Percentiles rank a stretch among this genome's conserved stretches.
phyloP scores from a whole-genome alignment of 2,113 vertebrate species.

The Meles meles region DNA sequence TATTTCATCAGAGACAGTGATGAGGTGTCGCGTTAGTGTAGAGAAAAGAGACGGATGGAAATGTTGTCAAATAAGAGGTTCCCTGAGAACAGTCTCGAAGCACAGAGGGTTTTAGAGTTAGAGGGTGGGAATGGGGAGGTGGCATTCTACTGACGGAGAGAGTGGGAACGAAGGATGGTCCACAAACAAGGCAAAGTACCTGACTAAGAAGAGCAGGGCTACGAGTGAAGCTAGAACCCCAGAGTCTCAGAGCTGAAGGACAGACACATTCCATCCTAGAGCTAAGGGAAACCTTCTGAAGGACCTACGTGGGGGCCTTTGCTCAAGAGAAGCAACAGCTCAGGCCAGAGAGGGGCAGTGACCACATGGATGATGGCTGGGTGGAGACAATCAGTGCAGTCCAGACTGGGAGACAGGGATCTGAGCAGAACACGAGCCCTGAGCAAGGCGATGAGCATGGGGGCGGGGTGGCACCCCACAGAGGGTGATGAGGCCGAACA shows the following conservation, averaged over 20 bases:
- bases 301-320: background rate
- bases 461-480: rapidly evolving
- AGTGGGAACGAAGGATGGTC: background rate
- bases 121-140: background rate
- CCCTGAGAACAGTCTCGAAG: background rate
- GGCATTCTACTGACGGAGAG: rapidly evolving
- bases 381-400: rapidly evolving
- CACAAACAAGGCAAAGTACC: background rate
- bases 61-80: background rate
- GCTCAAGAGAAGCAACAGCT: background rate
- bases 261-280: rapidly evolving
- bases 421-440: rapidly evolving
- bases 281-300: background rate
- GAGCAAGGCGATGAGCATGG: rapidly evolving
- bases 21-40: rapidly evolving
- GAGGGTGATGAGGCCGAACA: rapidly evolving
- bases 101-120: background rate
- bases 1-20: rapidly evolving
- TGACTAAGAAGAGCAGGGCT: rapidly evolving
- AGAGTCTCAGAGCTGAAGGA: background rate
- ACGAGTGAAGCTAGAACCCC: rapidly evolving
- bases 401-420: rapidly evolving
- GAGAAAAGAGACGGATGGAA: background rate
- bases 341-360: background rate
- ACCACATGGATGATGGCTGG: rapidly evolving